phyloP scores from a whole-genome alignment of 2,888 invertebrate species.

The Graphium colonna region DNA sequence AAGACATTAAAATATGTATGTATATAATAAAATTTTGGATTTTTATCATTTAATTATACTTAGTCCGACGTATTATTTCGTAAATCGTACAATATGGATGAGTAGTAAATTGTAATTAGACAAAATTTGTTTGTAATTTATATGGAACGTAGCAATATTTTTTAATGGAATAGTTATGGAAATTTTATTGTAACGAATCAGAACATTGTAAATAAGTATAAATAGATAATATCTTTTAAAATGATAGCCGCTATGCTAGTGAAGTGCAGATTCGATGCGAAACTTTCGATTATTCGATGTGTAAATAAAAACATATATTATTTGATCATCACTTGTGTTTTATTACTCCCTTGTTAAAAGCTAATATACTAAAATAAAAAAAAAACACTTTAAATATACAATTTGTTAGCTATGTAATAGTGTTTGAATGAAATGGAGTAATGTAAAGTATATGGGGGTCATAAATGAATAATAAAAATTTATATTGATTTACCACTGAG shows the following conservation, averaged over 20 bases:
- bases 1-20: neutral
- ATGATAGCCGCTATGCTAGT: conserved; percentile 40
- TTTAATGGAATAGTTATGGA: conserved; percentile 25
- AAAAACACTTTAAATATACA: too few species aligned
- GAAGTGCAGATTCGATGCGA: conserved; percentile 47
- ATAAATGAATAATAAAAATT: too few species aligned
- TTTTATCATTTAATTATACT: neutral
- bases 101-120: conserved; percentile 13
- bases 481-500: too few species aligned
- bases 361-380: too few species aligned
- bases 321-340: conserved; percentile 59
- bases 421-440: too few species aligned
- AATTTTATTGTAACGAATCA: conserved; percentile 17
- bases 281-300: conserved; percentile 64
- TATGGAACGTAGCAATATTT: conserved; percentile 37
- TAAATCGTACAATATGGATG: neutral
- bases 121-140: conserved; percentile 20
- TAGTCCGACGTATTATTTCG: neutral
- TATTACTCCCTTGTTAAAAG: too few species aligned
- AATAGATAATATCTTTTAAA: conserved; percentile 31
- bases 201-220: conserved; percentile 38
- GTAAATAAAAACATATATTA: conserved; percentile 70
- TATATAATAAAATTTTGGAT: neutral
- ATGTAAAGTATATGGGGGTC: too few species aligned
- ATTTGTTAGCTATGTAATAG: too few species aligned